Evolutionary conservation across 2,113 vertebrate species (phyloP).

Genomic region (Tricholaema leucomelas): DNA sequence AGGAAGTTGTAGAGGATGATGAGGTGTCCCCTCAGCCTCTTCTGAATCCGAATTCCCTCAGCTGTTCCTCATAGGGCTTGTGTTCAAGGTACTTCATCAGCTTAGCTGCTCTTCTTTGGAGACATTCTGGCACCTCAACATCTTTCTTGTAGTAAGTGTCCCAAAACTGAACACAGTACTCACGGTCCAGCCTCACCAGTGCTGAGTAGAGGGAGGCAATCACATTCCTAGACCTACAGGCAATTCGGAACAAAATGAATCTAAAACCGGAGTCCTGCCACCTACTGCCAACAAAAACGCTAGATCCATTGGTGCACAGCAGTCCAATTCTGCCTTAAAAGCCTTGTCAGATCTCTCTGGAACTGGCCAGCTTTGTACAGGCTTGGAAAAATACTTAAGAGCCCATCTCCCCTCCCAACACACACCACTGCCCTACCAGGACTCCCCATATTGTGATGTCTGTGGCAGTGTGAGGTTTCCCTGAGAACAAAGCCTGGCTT

Average conservation of each 20-base stretch:
- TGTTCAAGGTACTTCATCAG: too few relatives aligned
- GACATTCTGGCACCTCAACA: too few relatives aligned
- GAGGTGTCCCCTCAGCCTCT: too few relatives aligned
- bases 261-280: not conserved
- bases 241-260: not conserved
- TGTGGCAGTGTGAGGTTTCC: not conserved
- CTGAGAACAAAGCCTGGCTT: constrained; percentile 31
- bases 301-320: rapidly evolving
- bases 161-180: too few relatives aligned
- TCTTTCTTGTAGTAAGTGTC: too few relatives aligned
- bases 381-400: not conserved
- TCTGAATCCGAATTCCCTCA: too few relatives aligned
- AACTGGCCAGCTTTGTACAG: not conserved
- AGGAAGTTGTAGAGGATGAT: too few relatives aligned
- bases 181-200: too few relatives aligned
- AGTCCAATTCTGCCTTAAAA: not conserved
- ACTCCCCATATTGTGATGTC: not conserved
- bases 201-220: too few relatives aligned
- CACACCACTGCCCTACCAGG: not conserved
- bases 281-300: not conserved
- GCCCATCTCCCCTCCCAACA: not conserved
- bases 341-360: not conserved
- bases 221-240: too few relatives aligned
- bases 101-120: too few relatives aligned
- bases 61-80: too few relatives aligned